Conservation (phyloP, 2,888 invertebrate genomes). For the Adela reaumurella region DNA sequence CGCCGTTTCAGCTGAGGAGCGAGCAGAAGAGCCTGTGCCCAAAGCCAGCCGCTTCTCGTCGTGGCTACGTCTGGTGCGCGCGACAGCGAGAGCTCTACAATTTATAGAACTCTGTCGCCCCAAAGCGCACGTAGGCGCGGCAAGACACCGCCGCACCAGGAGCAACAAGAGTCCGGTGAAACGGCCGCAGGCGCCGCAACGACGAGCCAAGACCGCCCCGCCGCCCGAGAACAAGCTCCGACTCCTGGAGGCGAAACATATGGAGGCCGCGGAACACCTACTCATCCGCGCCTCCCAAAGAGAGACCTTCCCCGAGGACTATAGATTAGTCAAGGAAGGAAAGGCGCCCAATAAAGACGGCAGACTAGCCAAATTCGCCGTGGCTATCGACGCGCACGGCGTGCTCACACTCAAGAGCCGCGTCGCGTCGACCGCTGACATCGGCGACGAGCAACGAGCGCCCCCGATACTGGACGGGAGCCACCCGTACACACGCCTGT, state of each 20-base stretch:
- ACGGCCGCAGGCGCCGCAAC: no score
- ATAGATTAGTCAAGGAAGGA: neutral
- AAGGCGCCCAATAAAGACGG: neutral
- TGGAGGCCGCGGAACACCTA: neutral
- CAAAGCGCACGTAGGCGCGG: neutral
- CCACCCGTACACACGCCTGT: neutral
- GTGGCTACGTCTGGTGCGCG: neutral
- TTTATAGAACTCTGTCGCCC: neutral
- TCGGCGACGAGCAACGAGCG: neutral
- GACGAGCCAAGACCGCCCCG: no score
- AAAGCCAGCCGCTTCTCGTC: neutral
- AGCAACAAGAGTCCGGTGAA: neutral
- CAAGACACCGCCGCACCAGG: neutral
- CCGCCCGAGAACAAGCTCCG: neutral
- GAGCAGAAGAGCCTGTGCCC: neutral
- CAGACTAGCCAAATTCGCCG: constrained; percentile 4
- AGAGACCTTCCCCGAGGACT: neutral
- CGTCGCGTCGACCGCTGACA: neutral
- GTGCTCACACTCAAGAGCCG: constrained; percentile 4
- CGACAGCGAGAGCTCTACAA: neutral
- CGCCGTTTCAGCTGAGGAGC: no score
- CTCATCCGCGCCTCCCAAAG: neutral
- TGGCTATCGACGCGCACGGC: constrained; percentile 5
- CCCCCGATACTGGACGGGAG: constrained; percentile 2
- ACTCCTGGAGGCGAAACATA: neutral